phyloP scores from a whole-genome alignment of 2,797 vertebrate genomes.

The Schizopygopsis malacanthus region DNA sequence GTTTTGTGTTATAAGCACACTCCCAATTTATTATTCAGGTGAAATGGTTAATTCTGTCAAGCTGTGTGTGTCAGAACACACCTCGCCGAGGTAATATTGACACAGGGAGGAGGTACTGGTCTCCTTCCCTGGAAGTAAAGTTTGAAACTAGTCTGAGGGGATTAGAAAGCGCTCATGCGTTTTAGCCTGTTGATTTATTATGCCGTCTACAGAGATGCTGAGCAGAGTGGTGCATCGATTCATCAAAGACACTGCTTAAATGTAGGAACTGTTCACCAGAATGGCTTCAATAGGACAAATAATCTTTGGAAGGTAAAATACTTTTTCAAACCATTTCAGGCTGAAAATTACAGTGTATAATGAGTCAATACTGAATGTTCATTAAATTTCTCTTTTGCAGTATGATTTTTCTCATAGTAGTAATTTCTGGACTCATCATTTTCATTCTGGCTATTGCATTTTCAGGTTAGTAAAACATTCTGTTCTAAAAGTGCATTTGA shows the following conservation, averaged over 20 bases:
- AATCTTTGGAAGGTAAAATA: slow-evolving; percentile 73
- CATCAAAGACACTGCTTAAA: neutral
- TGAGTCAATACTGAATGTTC: slow-evolving; percentile 1
- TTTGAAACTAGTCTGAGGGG: neutral
- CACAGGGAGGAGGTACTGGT: slow-evolving; percentile 64
- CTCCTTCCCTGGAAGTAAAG: slow-evolving; percentile 14
- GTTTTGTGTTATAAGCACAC: neutral
- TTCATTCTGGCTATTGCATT: slow-evolving; percentile 72
- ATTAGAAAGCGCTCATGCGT: neutral
- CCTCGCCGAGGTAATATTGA: slow-evolving; percentile 77
- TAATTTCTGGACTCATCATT: slow-evolving; percentile 68
- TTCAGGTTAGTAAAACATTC: slow-evolving; percentile 67
- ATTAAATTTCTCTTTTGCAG: slow-evolving; percentile 56
- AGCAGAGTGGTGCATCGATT: slow-evolving; percentile 5
- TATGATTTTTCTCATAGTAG: slow-evolving; percentile 73
- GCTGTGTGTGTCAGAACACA: slow-evolving; percentile 45
- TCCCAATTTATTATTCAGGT: neutral
- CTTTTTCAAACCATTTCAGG: neutral
- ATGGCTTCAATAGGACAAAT: slow-evolving; percentile 76
- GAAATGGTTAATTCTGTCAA: neutral
- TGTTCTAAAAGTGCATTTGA: neutral
- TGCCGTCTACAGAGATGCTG: slow-evolving; percentile 21
- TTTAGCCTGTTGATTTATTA: neutral
- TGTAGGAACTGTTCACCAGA: slow-evolving; percentile 5
- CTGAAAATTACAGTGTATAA: neutral